A percentile compares a stretch with the other conserved stretches of the same genome.
Evolutionary conservation across 2,888 invertebrate genomes (phyloP).

Genomic region (Tuta absoluta): DNA sequence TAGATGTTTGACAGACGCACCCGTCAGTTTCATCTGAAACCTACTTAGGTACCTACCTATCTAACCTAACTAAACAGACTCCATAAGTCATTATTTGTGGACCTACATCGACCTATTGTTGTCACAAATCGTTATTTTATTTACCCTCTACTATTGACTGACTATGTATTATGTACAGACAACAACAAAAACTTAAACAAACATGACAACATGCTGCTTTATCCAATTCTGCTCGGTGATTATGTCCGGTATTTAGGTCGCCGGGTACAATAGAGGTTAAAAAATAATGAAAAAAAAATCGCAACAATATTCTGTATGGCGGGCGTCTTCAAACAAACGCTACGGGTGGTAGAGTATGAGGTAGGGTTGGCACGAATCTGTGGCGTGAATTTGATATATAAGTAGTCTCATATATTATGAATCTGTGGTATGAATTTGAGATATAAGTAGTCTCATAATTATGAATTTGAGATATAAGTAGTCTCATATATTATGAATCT

Average conservation of each 20-base stretch:
- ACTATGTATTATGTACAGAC: slow-evolving; percentile 1
- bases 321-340: slow-evolving; percentile 25
- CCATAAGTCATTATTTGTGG: no score
- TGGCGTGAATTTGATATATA: background rate
- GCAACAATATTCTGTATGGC: slow-evolving; percentile 21
- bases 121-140: slow-evolving; percentile 15
- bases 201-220: slow-evolving; percentile 22
- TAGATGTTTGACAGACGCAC: no score
- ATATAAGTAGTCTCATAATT: no score
- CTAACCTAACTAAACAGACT: no score
- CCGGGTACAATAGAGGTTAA: slow-evolving; percentile 3
- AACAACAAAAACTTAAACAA: slow-evolving; percentile 19
- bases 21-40: no score
- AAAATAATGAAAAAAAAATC: slow-evolving; percentile 13
- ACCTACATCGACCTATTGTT: background rate
- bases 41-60: no score
- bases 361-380: slow-evolving; percentile 5
- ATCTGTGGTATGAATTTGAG: no score
- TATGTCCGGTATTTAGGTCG: slow-evolving; percentile 24
- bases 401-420: no score
- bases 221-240: slow-evolving; percentile 23
- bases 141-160: slow-evolving; percentile 1
- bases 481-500: no score
- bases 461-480: no score
- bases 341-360: slow-evolving; percentile 23